A percentile compares a stretch with the other conserved stretches of the same genome.
These are phyloP conservation scores for Bombus breviceps DNA, from an alignment of 1,140 invertebrate genomes.

Conservation along the genomic window DNA sequence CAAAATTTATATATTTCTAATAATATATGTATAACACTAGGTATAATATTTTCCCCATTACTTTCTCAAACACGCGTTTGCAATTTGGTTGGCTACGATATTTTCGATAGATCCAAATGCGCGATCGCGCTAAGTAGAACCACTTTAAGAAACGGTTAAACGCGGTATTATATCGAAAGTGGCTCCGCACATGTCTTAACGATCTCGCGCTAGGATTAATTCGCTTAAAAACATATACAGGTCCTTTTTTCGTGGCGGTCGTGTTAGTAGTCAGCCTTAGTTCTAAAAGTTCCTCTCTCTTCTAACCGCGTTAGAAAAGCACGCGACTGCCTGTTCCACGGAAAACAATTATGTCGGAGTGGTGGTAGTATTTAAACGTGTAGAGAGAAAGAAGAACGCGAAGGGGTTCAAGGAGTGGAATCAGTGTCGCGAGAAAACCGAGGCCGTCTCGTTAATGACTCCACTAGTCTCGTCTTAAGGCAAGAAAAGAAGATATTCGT, in stretches of 20 bases:
- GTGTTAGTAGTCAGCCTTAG: conserved; percentile 5
- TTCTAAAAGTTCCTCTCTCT: conserved; percentile 22
- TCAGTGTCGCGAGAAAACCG: conserved; percentile 52
- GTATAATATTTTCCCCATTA: no score
- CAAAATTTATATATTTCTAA: no score
- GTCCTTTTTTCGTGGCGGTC: neutral
- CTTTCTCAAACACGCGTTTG: no score
- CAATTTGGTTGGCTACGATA: no score
- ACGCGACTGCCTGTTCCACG: conserved; percentile 9
- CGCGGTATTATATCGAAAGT: neutral
- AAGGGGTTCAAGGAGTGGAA: conserved; percentile 52
- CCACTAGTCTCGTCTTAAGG: conserved; percentile 42
- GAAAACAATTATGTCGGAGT: conserved; percentile 32
- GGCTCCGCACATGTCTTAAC: neutral
- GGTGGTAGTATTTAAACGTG: conserved; percentile 36
- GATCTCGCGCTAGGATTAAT: conserved; percentile 33
- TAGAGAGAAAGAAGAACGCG: neutral
- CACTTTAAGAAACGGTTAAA: neutral
- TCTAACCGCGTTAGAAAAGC: conserved; percentile 35
- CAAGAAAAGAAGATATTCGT: conserved; percentile 52
- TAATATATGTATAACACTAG: no score
- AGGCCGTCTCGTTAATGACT: conserved; percentile 41
- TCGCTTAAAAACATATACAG: neutral
- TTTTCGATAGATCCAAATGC: no score
- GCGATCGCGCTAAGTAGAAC: no score